A percentile compares a stretch with the other conserved stretches of the same genome.
These are phyloP conservation scores for Nixonia krombeini DNA, from an alignment of 1,140 invertebrate genomes.

Conservation along the genomic window DNA sequence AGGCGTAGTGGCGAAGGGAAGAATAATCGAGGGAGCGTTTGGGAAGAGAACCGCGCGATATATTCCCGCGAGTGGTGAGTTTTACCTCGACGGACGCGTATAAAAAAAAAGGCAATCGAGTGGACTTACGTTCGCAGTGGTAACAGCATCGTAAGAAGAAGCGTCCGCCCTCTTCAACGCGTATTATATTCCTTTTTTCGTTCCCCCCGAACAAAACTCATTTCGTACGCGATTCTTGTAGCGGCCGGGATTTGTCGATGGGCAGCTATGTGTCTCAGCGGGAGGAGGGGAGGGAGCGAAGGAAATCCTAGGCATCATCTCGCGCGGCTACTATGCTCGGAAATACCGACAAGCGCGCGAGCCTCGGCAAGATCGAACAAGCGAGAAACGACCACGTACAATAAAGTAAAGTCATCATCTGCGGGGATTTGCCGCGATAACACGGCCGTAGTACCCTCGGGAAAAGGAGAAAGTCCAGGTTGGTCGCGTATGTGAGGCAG, in stretches of 20 bases:
- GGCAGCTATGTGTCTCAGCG: slow-evolving; percentile 34
- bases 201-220: slow-evolving; percentile 39
- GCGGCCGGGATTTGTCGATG: slow-evolving; percentile 33
- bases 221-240: slow-evolving; percentile 50
- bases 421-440: slow-evolving; percentile 70
- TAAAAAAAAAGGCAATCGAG: slow-evolving; percentile 37
- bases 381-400: slow-evolving; percentile 59
- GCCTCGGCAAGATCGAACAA: not conserved
- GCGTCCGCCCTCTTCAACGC: slow-evolving; percentile 10
- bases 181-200: slow-evolving; percentile 19
- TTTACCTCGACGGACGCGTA: slow-evolving; percentile 14
- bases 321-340: slow-evolving; percentile 29
- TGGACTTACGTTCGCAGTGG: slow-evolving; percentile 38
- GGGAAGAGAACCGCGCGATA: too few species aligned
- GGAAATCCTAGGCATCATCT: slow-evolving; percentile 5
- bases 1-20: too few species aligned
- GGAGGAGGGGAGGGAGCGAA: too few species aligned
- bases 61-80: slow-evolving; percentile 21
- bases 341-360: not conserved
- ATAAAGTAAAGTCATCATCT: slow-evolving; percentile 73
- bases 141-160: slow-evolving; percentile 32
- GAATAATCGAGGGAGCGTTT: too few species aligned
- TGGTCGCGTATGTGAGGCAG: slow-evolving; percentile 13
- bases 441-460: slow-evolving; percentile 55
- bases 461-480: slow-evolving; percentile 44